Percentiles rank a stretch among this genome's conserved stretches.
Evolutionary conservation across 2,888 invertebrate species (phyloP).

Genomic region (Malthinus flaveolus): DNA sequence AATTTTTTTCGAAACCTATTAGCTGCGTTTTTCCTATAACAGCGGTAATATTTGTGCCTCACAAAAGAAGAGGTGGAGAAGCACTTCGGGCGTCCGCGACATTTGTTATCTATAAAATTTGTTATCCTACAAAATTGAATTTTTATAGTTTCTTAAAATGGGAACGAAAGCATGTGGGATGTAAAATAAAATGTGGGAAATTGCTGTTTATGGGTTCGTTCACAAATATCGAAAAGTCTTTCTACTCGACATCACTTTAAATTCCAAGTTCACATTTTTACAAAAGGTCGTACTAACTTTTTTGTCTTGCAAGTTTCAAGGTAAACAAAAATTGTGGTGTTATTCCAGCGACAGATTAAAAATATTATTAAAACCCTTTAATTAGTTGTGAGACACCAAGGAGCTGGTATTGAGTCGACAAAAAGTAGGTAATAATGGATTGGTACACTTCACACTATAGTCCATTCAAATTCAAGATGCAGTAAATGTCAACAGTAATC

Average conservation of each 20-base stretch:
- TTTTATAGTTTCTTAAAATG: conserved; percentile 7
- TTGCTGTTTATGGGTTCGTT: conserved; percentile 4
- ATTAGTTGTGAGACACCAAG: too few species aligned
- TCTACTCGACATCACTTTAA: neutral
- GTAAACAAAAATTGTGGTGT: too few species aligned
- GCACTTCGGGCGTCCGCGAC: neutral
- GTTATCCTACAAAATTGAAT: conserved; percentile 6
- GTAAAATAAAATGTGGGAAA: conserved; percentile 4
- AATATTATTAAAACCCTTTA: too few species aligned
- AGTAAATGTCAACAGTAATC: too few species aligned
- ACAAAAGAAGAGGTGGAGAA: too few species aligned
- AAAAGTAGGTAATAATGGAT: too few species aligned
- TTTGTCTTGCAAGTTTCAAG: too few species aligned
- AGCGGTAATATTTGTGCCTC: neutral
- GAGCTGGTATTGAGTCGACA: too few species aligned
- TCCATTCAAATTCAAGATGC: too few species aligned
- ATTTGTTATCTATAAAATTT: conserved; percentile 6
- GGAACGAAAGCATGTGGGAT: conserved; percentile 2
- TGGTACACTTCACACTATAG: too few species aligned
- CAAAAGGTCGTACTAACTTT: too few species aligned
- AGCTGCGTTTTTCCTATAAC: neutral
- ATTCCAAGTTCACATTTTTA: neutral
- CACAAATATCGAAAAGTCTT: conserved; percentile 2
- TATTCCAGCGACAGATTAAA: too few species aligned
- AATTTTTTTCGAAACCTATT: neutral